Conservation (phyloP, 1,140 invertebrate species). For the Phocides pigmalion region DNA sequence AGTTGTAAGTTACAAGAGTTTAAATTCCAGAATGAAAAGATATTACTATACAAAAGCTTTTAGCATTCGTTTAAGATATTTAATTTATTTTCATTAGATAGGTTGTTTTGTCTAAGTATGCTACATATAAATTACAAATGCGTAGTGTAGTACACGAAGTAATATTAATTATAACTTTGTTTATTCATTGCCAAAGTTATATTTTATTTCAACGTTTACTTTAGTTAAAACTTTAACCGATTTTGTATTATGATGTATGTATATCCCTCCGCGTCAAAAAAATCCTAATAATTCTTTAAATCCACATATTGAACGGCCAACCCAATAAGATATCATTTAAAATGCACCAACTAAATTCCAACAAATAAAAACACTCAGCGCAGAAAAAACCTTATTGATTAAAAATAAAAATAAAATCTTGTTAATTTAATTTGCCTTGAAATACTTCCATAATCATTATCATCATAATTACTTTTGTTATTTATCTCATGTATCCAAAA, state of each 20-base stretch:
- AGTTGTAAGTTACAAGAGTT: conserved; percentile 71
- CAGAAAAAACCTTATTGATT: no score
- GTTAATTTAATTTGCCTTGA: no score
- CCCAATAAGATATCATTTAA: neutral
- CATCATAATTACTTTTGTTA: no score
- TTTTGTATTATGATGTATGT: conserved; percentile 33
- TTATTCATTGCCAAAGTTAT: conserved; percentile 56
- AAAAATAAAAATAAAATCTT: no score
- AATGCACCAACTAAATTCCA: no score
- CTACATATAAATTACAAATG: conserved; percentile 41
- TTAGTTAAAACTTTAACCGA: conserved; percentile 28
- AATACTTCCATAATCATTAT: no score
- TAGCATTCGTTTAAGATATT: conserved; percentile 53
- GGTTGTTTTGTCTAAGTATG: conserved; percentile 27
- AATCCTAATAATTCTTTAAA: neutral
- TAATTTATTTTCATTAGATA: conserved; percentile 65
- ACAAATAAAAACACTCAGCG: no score
- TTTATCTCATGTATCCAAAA: no score
- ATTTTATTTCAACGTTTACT: conserved; percentile 43
- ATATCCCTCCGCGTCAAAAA: conserved; percentile 46
- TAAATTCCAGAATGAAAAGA: conserved; percentile 74
- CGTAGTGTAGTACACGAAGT: conserved; percentile 29
- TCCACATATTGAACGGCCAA: neutral
- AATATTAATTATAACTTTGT: conserved; percentile 65
- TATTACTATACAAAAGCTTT: conserved; percentile 68